Percentiles rank a stretch among this genome's conserved stretches.
phyloP scores from a whole-genome alignment of 1,140 invertebrate species.

The Radopholus similis region DNA sequence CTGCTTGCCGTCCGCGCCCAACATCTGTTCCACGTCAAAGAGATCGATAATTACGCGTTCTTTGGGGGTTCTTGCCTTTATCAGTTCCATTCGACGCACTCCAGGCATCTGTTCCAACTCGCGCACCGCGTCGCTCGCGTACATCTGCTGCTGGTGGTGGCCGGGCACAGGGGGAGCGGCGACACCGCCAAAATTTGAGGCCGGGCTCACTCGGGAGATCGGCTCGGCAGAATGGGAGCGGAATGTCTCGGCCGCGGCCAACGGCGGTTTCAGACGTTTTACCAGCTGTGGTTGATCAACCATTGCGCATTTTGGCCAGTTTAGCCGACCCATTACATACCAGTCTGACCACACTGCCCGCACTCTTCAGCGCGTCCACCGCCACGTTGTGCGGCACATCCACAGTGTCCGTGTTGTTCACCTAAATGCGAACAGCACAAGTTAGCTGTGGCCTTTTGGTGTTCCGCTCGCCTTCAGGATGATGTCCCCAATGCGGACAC shows the following conservation, averaged over 20 bases:
- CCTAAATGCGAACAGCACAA: too few species aligned
- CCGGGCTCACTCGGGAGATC: slow-evolving; percentile 29
- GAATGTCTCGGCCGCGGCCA: slow-evolving; percentile 9
- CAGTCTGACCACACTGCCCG: slow-evolving; percentile 67
- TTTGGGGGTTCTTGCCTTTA: slow-evolving; percentile 16
- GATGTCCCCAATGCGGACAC: slow-evolving; percentile 80
- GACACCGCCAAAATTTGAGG: slow-evolving; percentile 7
- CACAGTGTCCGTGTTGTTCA: slow-evolving; percentile 83
- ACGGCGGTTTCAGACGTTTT: slow-evolving; percentile 37
- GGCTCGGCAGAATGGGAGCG: slow-evolving; percentile 20
- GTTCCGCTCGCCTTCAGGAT: slow-evolving; percentile 79
- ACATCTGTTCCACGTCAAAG: too few species aligned
- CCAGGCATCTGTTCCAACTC: slow-evolving; percentile 36
- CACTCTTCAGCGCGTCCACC: slow-evolving; percentile 89
- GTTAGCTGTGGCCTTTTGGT: too few species aligned
- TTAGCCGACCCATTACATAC: too few species aligned
- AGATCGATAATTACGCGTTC: background rate
- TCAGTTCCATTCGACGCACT: slow-evolving; percentile 34
- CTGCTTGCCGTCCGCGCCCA: slow-evolving; percentile 9
- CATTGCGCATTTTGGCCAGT: too few species aligned
- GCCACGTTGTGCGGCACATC: slow-evolving; percentile 88
- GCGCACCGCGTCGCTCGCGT: slow-evolving; percentile 18
- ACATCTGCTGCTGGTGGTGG: background rate
- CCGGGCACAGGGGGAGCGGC: slow-evolving; percentile 13
- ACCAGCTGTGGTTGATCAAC: slow-evolving; percentile 21